Base-by-base conservation (phyloP, 2,113 vertebrate genomes). In the Rana temporaria region DNA sequence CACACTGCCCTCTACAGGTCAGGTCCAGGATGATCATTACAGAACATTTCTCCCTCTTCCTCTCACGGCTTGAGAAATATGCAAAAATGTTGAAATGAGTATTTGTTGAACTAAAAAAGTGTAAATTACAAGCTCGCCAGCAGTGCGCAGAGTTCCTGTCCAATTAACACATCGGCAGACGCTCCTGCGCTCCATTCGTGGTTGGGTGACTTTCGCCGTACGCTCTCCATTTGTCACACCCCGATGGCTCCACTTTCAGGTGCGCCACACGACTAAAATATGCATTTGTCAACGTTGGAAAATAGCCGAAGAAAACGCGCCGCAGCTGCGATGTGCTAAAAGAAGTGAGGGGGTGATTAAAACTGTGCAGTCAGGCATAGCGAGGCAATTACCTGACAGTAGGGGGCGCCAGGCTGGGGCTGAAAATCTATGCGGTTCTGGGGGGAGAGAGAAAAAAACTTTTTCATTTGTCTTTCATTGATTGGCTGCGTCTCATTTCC, bases 141-240 rank as follows among this genome's bases (percentile, higher is more conserved):
- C 15, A 30, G 57, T 66, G 34, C 32, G 17, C 42, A 6, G 17
- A 65, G 76, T 52, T 55, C 32, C 48, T 15, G 53, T 34, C 19
- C 77, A 79, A 79, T 79, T 79, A 79, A 66, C 77, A 79, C 77
- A 14, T 79, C 64, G 38, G 64, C 60, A 38, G 52, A 66, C 14
- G 20, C 6, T 34, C 26, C 16, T 1, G n/a, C 14, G 32, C 18
- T 48, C 22, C 7, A 22, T 69, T 68, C 19, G 32, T 69, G 26
- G 19, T 55, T n/a, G 26, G 55, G 19, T 59, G 26, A 34, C 18
- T 68, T 68, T n/a, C 53, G n/a, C 53, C 19, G n/a, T 24, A 68
- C 52, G 34, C 19, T 79, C 57, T 16, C 64, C 24, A 79, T 79
- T 56, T 62, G 57, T 17, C 16, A 26, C 55, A 22, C 55, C 32